phyloP scores from a whole-genome alignment of 2,888 invertebrate species.

The Phrixothrix hirtus region DNA sequence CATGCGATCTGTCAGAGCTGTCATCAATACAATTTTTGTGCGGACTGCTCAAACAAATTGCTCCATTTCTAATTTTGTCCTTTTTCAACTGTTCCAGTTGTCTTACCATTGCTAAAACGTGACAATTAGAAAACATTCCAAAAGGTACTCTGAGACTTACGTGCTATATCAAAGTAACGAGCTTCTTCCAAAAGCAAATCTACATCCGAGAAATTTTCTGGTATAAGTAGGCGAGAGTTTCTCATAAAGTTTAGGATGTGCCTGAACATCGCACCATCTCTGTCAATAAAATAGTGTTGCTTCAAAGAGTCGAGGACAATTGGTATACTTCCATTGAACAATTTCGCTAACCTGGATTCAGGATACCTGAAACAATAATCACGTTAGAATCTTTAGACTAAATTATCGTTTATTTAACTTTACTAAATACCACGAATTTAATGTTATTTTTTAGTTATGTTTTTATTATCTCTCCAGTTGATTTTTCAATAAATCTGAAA shows the following conservation, averaged over 20 bases:
- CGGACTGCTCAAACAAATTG: constrained; percentile 31
- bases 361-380: constrained; percentile 74
- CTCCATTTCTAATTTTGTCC: constrained; percentile 66
- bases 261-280: constrained; percentile 97
- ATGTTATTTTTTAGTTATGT: too few species aligned
- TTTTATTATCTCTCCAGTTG: too few species aligned
- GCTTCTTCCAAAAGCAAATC: constrained; percentile 91
- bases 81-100: constrained; percentile 75
- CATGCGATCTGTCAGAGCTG: constrained; percentile 39
- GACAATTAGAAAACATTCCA: too few species aligned
- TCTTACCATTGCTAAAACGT: constrained; percentile 75
- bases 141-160: constrained; percentile 63
- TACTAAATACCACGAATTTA: too few species aligned
- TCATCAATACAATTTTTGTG: constrained; percentile 30
- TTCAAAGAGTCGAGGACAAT: constrained; percentile 94
- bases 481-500: too few species aligned
- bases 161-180: constrained; percentile 84
- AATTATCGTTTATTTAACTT: too few species aligned
- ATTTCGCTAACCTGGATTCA: constrained; percentile 86
- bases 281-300: constrained; percentile 98
- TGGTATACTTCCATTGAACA: constrained; percentile 94
- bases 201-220: constrained; percentile 82
- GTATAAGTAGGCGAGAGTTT: constrained; percentile 84
- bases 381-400: too few species aligned
- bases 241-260: constrained; percentile 97